phyloP scores from a whole-genome alignment of 2,113 vertebrate genomes.

The Tachycineta bicolor region DNA sequence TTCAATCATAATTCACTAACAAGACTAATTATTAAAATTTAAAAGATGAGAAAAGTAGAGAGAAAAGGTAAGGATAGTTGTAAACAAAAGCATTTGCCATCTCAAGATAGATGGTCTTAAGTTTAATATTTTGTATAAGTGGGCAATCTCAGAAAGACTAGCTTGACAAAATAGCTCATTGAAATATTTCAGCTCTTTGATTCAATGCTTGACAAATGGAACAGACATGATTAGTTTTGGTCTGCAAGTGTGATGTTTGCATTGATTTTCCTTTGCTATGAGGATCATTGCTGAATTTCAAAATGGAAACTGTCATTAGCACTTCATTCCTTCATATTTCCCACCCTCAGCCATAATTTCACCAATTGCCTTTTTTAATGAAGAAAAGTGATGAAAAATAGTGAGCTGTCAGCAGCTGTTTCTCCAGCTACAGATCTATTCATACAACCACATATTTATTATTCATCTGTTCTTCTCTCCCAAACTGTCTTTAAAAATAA shows the following conservation, averaged over 20 bases:
- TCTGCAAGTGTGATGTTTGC: conserved; percentile 27
- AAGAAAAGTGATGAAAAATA: conserved; percentile 24
- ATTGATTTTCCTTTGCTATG: conserved; percentile 43
- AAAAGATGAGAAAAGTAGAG: background rate
- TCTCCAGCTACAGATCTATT: background rate
- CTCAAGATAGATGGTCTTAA: background rate
- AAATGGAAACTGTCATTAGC: conserved; percentile 1
- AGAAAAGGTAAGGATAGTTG: background rate
- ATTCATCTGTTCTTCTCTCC: conserved; percentile 24
- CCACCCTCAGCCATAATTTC: background rate
- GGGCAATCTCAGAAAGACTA: conserved; percentile 51
- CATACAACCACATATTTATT: conserved; percentile 15
- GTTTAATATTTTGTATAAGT: conserved; percentile 56
- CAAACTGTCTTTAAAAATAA: conserved; percentile 50
- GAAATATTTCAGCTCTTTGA: conserved; percentile 49
- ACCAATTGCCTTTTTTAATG: background rate
- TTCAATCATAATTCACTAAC: conserved; percentile 3
- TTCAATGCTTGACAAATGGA: conserved; percentile 57
- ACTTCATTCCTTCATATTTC: background rate
- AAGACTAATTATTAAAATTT: background rate
- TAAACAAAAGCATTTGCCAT: conserved; percentile 2
- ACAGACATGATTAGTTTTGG: conserved; percentile 4
- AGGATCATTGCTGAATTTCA: background rate
- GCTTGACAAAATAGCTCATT: conserved; percentile 16
- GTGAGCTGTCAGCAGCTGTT: conserved; percentile 5